These are phyloP conservation scores for Hyles vespertilio DNA, from an alignment of 1,140 invertebrate species.

Conservation along the genomic window DNA sequence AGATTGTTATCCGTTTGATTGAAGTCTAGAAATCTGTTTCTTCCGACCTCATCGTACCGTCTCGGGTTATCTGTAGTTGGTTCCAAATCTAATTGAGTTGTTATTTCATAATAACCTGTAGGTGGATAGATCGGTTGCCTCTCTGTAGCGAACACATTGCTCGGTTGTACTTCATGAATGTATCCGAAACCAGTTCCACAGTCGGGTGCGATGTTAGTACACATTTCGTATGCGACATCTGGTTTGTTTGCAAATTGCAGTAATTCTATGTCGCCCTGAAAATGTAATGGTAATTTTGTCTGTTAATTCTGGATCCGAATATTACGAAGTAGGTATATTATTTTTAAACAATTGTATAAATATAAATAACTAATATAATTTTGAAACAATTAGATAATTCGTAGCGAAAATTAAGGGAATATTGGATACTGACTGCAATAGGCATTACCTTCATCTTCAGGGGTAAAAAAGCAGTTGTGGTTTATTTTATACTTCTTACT, in stretches of 20 bases:
- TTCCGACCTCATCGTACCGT: neutral
- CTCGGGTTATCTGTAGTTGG: neutral
- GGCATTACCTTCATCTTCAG: no score
- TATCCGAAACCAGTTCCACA: constrained; percentile 63
- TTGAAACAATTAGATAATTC: no score
- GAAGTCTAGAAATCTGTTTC: neutral
- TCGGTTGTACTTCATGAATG: neutral
- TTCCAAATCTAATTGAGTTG: constrained; percentile 2
- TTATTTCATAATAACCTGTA: constrained; percentile 5
- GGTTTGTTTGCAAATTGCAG: constrained; percentile 83
- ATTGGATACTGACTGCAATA: no score
- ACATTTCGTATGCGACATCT: constrained; percentile 88
- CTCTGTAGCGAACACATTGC: neutral
- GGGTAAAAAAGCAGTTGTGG: no score
- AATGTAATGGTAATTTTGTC: constrained; percentile 11
- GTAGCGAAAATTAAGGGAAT: no score
- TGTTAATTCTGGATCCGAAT: no score
- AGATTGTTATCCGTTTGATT: constrained; percentile 7
- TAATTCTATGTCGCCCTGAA: constrained; percentile 86
- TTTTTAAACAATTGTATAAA: no score
- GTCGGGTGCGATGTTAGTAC: constrained; percentile 79
- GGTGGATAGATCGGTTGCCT: constrained; percentile 9
- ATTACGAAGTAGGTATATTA: no score
- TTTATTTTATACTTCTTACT: no score
- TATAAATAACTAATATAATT: no score